These are phyloP conservation scores for Psammodynastes pulverulentus DNA, from an alignment of 2,113 vertebrate genomes.

Conservation along the genomic window DNA sequence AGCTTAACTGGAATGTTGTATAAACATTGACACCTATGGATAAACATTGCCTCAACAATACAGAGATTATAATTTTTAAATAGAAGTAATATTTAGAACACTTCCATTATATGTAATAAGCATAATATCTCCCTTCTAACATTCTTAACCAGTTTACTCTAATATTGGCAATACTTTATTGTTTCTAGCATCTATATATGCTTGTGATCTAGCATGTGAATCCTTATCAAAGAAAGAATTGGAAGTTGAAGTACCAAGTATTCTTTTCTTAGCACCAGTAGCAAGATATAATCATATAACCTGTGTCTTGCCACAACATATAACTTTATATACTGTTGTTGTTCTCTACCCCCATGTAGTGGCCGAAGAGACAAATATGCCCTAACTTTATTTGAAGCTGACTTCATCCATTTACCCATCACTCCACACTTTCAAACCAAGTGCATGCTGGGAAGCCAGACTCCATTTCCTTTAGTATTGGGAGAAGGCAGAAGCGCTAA, in stretches of 20 bases:
- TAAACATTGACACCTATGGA: background rate
- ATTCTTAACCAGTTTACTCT: background rate
- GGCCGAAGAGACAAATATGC: no score
- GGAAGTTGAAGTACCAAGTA: background rate
- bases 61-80: background rate
- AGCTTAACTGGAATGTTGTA: background rate
- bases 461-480: no score
- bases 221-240: background rate
- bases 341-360: no score
- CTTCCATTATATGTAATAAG: background rate
- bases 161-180: background rate
- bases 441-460: no score
- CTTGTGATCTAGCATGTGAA: background rate
- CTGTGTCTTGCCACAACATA: no score
- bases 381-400: no score
- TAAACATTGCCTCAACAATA: background rate
- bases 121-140: background rate
- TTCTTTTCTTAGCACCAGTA: background rate
- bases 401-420: no score
- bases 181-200: background rate
- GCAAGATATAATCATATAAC: background rate
- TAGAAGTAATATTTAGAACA: background rate
- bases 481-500: no score
- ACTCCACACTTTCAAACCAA: no score
- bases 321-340: no score